Evolutionary conservation across 2,888 invertebrate species (phyloP).

Genomic region (Aphrophora alni): DNA sequence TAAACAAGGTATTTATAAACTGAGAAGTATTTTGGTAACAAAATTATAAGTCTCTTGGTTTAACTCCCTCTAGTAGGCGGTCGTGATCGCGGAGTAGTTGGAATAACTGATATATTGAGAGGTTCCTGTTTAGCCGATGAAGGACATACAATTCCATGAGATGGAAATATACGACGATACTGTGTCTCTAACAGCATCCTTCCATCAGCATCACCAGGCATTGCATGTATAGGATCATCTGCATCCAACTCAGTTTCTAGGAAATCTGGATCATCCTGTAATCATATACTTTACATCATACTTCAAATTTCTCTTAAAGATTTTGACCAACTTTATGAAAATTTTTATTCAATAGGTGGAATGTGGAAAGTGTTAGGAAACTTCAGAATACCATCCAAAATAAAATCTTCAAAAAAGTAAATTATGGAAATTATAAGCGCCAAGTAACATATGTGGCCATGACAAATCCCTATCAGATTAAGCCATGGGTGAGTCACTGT

Average conservation of each 20-base stretch:
- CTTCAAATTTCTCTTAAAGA: too few relatives aligned
- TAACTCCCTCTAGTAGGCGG: conserved; percentile 27
- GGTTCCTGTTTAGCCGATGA: neutral
- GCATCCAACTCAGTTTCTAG: conserved; percentile 62
- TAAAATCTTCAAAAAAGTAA: too few relatives aligned
- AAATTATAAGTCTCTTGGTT: neutral
- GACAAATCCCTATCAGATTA: too few relatives aligned
- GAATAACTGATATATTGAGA: conserved; percentile 18
- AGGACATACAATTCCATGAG: conserved; percentile 31
- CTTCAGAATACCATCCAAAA: too few relatives aligned
- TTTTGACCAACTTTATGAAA: too few relatives aligned
- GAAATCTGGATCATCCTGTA: conserved; percentile 59
- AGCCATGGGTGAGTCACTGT: too few relatives aligned
- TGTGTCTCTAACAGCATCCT: conserved; percentile 42
- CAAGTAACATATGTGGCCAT: too few relatives aligned
- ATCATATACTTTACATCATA: neutral
- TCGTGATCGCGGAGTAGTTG: conserved; percentile 28
- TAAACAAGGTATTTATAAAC: too few relatives aligned
- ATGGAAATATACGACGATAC: conserved; percentile 43
- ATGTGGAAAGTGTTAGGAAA: too few relatives aligned
- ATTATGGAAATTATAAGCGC: too few relatives aligned
- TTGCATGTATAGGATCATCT: conserved; percentile 56
- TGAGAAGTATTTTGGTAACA: too few relatives aligned
- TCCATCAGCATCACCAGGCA: conserved; percentile 43
- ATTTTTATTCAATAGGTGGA: too few relatives aligned